Conservation (phyloP, 1,140 invertebrate species). For the Aplysia californica region DNA sequence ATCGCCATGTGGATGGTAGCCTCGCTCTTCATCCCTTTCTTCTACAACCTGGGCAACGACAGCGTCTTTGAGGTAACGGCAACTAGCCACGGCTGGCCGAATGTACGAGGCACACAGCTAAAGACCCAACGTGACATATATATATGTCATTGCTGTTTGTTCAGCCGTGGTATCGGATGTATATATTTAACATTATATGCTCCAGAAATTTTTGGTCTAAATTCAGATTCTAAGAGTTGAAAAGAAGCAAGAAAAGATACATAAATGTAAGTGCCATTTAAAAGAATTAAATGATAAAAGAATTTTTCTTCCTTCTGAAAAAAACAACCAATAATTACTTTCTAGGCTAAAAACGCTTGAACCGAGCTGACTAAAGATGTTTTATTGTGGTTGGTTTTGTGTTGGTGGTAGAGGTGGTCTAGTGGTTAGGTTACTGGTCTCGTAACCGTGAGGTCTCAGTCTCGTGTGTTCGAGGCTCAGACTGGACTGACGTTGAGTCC, state of each 20-base stretch:
- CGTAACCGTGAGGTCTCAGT: too few species aligned
- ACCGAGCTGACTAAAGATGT: too few species aligned
- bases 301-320: too few species aligned
- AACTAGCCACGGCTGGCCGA: neutral
- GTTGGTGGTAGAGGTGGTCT: too few species aligned
- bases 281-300: too few species aligned
- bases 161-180: neutral
- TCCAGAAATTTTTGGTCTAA: neutral
- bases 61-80: slow-evolving; percentile 62
- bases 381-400: too few species aligned
- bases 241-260: neutral
- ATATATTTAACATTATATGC: neutral
- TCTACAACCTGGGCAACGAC: slow-evolving; percentile 60
- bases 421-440: too few species aligned
- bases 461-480: too few species aligned
- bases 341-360: too few species aligned
- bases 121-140: neutral
- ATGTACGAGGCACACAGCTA: neutral
- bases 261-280: too few species aligned
- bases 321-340: too few species aligned
- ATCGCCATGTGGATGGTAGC: slow-evolving; percentile 48
- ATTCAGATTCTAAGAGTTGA: neutral
- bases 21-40: slow-evolving; percentile 61
- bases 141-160: neutral
- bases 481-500: too few species aligned